Conservation (phyloP, 2,113 vertebrate species). For the Natator depressus region DNA sequence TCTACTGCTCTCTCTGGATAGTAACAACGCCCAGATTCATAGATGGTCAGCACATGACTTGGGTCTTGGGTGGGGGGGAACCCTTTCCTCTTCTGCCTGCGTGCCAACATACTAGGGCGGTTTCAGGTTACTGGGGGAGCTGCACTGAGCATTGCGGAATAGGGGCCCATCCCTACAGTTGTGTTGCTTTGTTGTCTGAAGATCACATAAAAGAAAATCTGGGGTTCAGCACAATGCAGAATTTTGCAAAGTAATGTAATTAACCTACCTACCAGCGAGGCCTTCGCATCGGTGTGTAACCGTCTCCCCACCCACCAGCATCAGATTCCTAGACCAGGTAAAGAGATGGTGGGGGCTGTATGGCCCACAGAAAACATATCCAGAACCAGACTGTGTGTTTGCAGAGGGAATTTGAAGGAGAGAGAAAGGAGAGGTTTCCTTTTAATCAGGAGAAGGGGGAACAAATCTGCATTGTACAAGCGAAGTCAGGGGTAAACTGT, state of each 20-base stretch:
- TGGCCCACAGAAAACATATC: neutral
- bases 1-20: neutral
- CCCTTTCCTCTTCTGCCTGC: neutral
- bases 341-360: accelerated
- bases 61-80: accelerated
- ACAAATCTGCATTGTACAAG: accelerated
- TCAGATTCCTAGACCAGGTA: neutral
- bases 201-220: neutral
- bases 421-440: neutral
- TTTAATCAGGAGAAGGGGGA: neutral
- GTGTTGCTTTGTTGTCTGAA: neutral
- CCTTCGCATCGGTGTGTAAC: neutral
- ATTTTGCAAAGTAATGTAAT: neutral
- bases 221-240: neutral
- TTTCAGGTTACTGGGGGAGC: neutral
- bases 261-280: neutral
- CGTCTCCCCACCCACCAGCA: too few relatives aligned
- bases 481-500: neutral
- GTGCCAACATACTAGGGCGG: accelerated
- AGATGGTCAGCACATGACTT: accelerated
- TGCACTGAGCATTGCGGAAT: accelerated
- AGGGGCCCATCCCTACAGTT: neutral
- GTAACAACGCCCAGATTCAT: neutral
- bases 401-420: neutral
- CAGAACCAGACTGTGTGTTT: neutral